phyloP scores from a whole-genome alignment of 2,113 vertebrate genomes.

The Leucosticte australis region DNA sequence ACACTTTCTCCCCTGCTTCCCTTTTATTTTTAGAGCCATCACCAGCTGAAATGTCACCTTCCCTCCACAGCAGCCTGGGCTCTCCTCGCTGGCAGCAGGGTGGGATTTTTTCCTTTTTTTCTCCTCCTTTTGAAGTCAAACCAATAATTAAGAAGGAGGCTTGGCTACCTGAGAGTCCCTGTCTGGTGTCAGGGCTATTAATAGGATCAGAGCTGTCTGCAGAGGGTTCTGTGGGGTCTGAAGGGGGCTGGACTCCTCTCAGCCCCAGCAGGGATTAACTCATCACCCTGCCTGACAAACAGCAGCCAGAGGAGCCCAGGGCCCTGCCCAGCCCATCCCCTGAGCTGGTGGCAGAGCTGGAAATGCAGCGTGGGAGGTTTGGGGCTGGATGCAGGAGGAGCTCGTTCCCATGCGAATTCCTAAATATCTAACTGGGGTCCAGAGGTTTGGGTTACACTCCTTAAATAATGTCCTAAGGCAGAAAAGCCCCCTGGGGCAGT shows the following conservation, averaged over 20 bases:
- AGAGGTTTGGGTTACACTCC: background rate
- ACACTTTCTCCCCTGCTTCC: conserved; percentile 18
- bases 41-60: conserved; percentile 31
- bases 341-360: background rate
- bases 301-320: background rate
- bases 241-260: background rate
- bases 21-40: conserved; percentile 50
- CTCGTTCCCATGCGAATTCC: background rate
- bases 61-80: background rate
- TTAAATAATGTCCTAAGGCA: background rate
- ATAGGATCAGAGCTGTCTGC: background rate
- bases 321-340: background rate
- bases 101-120: background rate
- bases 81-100: background rate
- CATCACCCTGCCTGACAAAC: background rate
- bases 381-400: background rate
- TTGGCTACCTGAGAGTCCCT: background rate
- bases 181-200: background rate
- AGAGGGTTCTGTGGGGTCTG: background rate
- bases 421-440: background rate
- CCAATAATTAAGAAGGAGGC: conserved; percentile 22
- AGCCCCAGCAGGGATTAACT: background rate
- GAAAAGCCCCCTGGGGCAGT: background rate
- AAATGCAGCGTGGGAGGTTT: background rate
- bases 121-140: conserved; percentile 46